These are phyloP conservation scores for Pituophis catenifer DNA, from an alignment of 2,113 vertebrate species.

Conservation along the genomic window DNA sequence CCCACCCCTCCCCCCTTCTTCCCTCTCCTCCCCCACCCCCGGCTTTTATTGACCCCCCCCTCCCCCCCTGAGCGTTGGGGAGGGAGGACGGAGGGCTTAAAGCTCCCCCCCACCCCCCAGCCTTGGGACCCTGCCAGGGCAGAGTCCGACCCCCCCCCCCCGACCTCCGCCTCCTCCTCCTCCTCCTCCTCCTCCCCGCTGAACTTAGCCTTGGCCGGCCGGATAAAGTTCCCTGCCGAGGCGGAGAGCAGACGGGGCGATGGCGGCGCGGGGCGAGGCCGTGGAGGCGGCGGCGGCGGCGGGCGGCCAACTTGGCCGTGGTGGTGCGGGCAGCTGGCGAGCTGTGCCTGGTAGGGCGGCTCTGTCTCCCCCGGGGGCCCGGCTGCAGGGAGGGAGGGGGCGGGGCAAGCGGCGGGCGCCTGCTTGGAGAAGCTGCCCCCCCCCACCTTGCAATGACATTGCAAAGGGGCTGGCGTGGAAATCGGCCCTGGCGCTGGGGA, in stretches of 20 bases:
- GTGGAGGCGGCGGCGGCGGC: background rate
- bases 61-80: too few species aligned
- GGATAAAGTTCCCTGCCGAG: background rate
- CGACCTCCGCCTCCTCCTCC: too few species aligned
- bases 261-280: too few species aligned
- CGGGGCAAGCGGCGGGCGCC: too few species aligned
- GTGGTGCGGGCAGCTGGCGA: conserved; percentile 14
- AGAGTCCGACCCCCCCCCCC: background rate
- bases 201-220: background rate
- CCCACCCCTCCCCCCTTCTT: too few species aligned
- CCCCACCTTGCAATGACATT: background rate
- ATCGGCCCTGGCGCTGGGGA: too few species aligned
- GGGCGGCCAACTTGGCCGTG: background rate
- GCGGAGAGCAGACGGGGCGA: background rate
- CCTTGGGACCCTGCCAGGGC: background rate
- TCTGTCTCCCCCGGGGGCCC: background rate
- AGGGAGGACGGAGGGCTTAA: background rate
- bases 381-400: background rate
- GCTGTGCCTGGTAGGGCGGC: conserved; percentile 14
- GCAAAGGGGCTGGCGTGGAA: background rate
- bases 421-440: background rate
- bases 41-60: too few species aligned
- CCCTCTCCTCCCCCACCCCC: too few species aligned
- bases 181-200: background rate
- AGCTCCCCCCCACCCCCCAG: background rate